Percentiles rank a stretch among this genome's conserved stretches.
Evolutionary conservation across 2,113 vertebrate genomes (phyloP).

Genomic region (Corydoras sp.): DNA sequence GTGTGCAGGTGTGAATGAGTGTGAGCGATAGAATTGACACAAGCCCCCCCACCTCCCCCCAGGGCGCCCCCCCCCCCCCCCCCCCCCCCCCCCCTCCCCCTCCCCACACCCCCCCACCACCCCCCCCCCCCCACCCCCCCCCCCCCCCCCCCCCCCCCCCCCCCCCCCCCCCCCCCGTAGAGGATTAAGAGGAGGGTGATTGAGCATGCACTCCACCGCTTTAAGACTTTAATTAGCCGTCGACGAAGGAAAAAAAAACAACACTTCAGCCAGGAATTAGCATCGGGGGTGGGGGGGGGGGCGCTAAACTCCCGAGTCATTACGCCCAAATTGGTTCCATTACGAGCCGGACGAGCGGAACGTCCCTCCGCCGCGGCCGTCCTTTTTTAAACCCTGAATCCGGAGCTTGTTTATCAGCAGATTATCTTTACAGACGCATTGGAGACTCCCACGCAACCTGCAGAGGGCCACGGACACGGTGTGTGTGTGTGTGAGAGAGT

Average conservation of each 20-base stretch:
- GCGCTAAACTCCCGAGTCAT: slow-evolving; percentile 53
- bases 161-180: too few relatives aligned
- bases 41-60: too few relatives aligned
- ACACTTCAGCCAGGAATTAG: slow-evolving; percentile 40
- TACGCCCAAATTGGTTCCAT: slow-evolving; percentile 56
- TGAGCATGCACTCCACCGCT: slow-evolving; percentile 34
- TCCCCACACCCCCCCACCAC: too few relatives aligned
- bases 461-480: slow-evolving; percentile 26
- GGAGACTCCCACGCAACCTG: slow-evolving; percentile 21
- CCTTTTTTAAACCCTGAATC: slow-evolving; percentile 29
- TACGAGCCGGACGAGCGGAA: slow-evolving; percentile 33
- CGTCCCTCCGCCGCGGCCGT: slow-evolving; percentile 22
- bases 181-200: too few relatives aligned
- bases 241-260: slow-evolving; percentile 28
- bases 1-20: too few relatives aligned
- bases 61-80: too few relatives aligned
- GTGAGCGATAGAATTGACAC: too few relatives aligned
- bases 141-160: too few relatives aligned
- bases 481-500: neutral
- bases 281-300: slow-evolving; percentile 46
- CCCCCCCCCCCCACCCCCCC: too few relatives aligned
- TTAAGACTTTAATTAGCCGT: slow-evolving; percentile 32
- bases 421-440: slow-evolving; percentile 47
- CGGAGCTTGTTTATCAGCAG: slow-evolving; percentile 43
- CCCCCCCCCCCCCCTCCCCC: too few relatives aligned